These are phyloP conservation scores for Protophormia terraenovae DNA, from an alignment of 2,888 invertebrate genomes.

Conservation along the genomic window DNA sequence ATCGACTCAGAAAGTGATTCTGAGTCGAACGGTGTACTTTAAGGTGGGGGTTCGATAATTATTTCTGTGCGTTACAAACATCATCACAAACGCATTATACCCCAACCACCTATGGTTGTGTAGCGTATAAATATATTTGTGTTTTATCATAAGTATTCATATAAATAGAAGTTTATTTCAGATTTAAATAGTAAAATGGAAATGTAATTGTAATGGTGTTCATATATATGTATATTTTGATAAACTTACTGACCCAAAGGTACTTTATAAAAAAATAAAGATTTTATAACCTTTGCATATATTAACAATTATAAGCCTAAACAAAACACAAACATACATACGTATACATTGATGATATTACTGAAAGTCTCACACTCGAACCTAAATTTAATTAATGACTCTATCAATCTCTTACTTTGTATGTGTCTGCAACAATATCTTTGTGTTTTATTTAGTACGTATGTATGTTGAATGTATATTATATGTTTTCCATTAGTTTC, in stretches of 20 bases:
- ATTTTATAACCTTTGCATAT: not conserved
- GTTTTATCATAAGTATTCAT: not conserved
- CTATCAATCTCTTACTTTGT: not conserved
- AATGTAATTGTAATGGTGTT: not conserved
- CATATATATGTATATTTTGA: not conserved
- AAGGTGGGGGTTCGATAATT: no score
- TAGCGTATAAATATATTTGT: no score
- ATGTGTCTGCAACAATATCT: not conserved
- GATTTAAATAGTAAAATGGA: not conserved
- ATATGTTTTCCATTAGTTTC: not conserved
- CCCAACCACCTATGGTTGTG: no score
- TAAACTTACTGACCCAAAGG: not conserved
- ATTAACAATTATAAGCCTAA: not conserved
- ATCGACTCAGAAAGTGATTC: no score
- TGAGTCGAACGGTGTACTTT: no score
- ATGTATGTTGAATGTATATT: no score
- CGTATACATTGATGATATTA: not conserved
- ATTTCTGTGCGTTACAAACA: no score
- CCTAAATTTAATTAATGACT: conserved; percentile 10
- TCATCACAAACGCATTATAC: no score
- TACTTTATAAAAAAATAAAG: not conserved
- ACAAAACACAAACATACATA: not conserved
- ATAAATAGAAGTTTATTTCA: not conserved
- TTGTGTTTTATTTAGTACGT: not conserved
- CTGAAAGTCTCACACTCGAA: not conserved